These are phyloP conservation scores for Dufourea novaeangliae DNA, from an alignment of 1,140 invertebrate genomes.

Conservation along the genomic window DNA sequence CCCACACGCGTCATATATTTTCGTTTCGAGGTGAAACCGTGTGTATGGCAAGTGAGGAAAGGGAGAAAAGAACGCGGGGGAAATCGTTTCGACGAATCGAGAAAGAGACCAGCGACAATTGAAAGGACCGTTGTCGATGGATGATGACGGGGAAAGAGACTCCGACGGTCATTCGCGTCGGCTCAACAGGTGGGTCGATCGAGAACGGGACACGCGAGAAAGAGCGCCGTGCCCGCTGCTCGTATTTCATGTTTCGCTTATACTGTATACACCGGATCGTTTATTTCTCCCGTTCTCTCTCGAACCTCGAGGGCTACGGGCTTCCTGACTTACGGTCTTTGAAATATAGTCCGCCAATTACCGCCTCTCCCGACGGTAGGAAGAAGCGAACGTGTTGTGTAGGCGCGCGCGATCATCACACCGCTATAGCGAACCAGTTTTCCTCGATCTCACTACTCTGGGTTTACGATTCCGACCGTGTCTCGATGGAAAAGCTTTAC, in stretches of 20 bases:
- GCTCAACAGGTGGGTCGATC: conserved; percentile 65
- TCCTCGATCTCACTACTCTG: not conserved
- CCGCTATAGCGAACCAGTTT: conserved; percentile 21
- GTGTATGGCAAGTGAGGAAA: no score
- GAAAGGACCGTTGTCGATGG: conserved; percentile 4
- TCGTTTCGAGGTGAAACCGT: no score
- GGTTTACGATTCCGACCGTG: no score
- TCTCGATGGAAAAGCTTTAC: no score
- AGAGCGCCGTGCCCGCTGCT: conserved; percentile 46
- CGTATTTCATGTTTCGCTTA: conserved; percentile 61
- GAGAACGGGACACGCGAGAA: conserved; percentile 21
- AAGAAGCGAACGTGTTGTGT: not conserved
- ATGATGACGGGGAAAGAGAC: not conserved
- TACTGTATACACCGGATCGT: conserved; percentile 35
- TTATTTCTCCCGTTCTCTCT: conserved; percentile 66
- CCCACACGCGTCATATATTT: no score
- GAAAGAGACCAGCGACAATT: not conserved
- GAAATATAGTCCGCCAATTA: conserved; percentile 46
- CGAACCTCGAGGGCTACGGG: conserved; percentile 50
- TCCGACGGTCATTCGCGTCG: no score
- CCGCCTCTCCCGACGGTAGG: not conserved
- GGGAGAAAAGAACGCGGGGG: no score
- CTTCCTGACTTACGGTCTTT: conserved; percentile 64
- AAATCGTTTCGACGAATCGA: conserved; percentile 9
- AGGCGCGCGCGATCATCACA: not conserved